These are phyloP conservation scores for Eurytoma adleriae DNA, from an alignment of 2,888 invertebrate genomes.

Conservation along the genomic window DNA sequence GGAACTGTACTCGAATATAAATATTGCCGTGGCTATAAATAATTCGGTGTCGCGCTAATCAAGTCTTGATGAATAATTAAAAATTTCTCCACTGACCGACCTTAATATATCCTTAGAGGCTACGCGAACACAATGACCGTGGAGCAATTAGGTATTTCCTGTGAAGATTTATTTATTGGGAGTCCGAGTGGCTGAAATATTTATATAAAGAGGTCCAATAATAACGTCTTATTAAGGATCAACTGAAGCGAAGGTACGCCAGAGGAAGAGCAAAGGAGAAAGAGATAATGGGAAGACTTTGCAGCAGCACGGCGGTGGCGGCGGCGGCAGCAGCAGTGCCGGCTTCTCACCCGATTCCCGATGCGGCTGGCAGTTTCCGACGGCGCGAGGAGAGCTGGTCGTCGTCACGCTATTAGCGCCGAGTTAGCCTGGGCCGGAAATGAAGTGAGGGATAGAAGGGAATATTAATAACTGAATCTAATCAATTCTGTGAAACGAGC, in stretches of 20 bases:
- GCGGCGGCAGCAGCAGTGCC: constrained; percentile 24
- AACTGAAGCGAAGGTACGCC: constrained; percentile 1
- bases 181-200: constrained; percentile 14
- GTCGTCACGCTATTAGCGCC: constrained; percentile 74
- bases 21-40: no score
- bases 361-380: constrained; percentile 57
- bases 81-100: not conserved
- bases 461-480: constrained; percentile 75
- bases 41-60: no score
- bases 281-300: constrained; percentile 42
- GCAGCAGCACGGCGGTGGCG: not conserved
- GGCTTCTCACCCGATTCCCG: constrained; percentile 54
- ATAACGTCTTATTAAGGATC: constrained; percentile 38
- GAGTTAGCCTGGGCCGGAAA: constrained; percentile 74
- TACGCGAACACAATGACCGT: constrained; percentile 6
- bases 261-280: constrained; percentile 24
- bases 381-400: constrained; percentile 66
- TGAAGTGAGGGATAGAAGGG: constrained; percentile 73
- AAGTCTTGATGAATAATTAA: not conserved
- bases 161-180: constrained; percentile 18
- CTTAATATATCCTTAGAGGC: not conserved
- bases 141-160: constrained; percentile 27
- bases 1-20: no score
- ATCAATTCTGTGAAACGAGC: constrained; percentile 72
- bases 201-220: constrained; percentile 40